phyloP scores from a whole-genome alignment of 2,113 vertebrate genomes.

The Erinaceus europaeus region DNA sequence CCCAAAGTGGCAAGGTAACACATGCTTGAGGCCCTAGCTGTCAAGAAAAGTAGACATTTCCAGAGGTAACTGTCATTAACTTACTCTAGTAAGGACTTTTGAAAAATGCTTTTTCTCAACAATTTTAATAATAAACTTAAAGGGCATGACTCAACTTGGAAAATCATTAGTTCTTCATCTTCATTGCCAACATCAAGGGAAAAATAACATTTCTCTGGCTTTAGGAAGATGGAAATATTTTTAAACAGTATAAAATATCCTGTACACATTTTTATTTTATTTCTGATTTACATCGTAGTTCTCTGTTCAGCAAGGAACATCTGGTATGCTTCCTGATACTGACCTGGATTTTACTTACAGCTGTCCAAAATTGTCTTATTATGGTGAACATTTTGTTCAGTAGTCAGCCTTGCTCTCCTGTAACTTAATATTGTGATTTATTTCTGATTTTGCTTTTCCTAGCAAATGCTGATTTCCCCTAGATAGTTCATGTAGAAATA shows the following conservation, averaged over 20 bases:
- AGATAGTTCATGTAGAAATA: constrained; percentile 77
- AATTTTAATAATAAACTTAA: neutral
- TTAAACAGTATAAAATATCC: constrained; percentile 4
- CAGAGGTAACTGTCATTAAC: neutral
- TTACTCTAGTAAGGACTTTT: neutral
- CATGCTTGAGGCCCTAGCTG: no score
- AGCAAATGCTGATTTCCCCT: constrained; percentile 71
- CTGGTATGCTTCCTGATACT: constrained; percentile 18
- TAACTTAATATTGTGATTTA: constrained; percentile 80
- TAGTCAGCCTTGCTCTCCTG: constrained; percentile 71
- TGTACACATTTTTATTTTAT: constrained; percentile 39
- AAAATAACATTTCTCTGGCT: neutral
- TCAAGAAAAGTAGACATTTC: no score
- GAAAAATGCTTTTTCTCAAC: neutral
- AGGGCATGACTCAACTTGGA: neutral
- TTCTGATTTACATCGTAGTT: constrained; percentile 56
- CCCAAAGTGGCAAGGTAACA: no score
- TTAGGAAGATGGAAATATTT: neutral
- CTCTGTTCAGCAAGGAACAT: constrained; percentile 39
- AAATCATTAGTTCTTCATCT: constrained; percentile 12
- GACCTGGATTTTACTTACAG: constrained; percentile 68
- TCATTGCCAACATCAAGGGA: neutral
- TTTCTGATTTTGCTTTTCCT: constrained; percentile 74
- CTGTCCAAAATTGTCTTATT: constrained; percentile 72
- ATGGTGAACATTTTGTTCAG: constrained; percentile 53